A percentile compares a stretch with the other conserved stretches of the same genome.
Evolutionary conservation across 2,888 invertebrate species (phyloP).

Genomic region (Oxystoma pomonae): DNA sequence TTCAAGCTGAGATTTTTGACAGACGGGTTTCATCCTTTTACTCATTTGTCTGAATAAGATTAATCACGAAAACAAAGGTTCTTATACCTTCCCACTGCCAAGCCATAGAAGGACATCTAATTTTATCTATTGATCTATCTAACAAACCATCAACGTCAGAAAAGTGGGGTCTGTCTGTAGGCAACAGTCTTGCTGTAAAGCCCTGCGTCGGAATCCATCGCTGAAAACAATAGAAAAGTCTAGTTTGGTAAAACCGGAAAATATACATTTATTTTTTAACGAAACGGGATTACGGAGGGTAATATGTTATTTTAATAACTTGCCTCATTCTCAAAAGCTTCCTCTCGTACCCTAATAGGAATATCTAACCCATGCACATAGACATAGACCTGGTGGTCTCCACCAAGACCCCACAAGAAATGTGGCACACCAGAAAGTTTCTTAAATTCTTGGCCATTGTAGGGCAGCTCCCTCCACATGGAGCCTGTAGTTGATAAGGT

Average conservation of each 20-base stretch:
- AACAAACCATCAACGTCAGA: conserved; percentile 80
- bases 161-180: conserved; percentile 84
- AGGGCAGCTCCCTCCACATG: conserved; percentile 83
- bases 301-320: too few relatives aligned
- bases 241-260: too few relatives aligned
- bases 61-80: too few relatives aligned
- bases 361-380: conserved; percentile 87
- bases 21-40: too few relatives aligned
- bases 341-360: conserved; percentile 85
- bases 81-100: conserved; percentile 94
- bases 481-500: conserved; percentile 75
- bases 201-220: conserved; percentile 90
- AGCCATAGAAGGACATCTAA: conserved; percentile 85
- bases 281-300: too few relatives aligned
- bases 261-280: too few relatives aligned
- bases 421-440: conserved; percentile 80
- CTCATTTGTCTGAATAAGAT: too few relatives aligned
- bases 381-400: conserved; percentile 88
- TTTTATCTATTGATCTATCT: conserved; percentile 74
- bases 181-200: conserved; percentile 76
- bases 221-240: conserved; percentile 47
- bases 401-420: conserved; percentile 89
- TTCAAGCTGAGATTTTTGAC: too few relatives aligned
- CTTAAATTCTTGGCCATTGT: conserved; percentile 84
- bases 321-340: conserved; percentile 88